phyloP scores from a whole-genome alignment of 1,140 invertebrate species.

The Drosophila chauvacae region DNA sequence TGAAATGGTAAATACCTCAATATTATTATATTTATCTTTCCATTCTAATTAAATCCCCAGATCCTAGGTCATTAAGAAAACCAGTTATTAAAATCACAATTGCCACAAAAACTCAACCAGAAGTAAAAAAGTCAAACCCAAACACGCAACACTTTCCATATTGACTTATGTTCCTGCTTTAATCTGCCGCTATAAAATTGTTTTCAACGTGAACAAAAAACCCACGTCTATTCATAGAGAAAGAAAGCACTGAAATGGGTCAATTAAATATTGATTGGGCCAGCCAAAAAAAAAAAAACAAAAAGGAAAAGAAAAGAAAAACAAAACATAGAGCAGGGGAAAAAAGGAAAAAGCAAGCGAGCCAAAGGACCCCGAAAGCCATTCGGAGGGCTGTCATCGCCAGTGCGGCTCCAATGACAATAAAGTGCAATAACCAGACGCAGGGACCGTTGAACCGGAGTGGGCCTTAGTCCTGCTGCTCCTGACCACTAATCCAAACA shows the following conservation, averaged over 20 bases:
- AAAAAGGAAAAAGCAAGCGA: constrained; percentile 30
- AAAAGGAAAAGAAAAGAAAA: background rate
- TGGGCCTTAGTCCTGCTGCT: constrained; percentile 21
- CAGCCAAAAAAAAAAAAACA: constrained; percentile 40
- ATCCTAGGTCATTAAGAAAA: background rate
- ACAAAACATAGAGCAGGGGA: constrained; percentile 15
- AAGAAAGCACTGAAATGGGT: constrained; percentile 61
- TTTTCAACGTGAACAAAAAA: constrained; percentile 36
- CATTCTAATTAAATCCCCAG: background rate
- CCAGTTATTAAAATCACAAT: constrained; percentile 5
- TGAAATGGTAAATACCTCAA: background rate
- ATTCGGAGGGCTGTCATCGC: constrained; percentile 49
- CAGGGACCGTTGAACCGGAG: constrained; percentile 49
- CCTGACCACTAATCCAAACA: constrained; percentile 80
- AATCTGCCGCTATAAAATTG: constrained; percentile 23
- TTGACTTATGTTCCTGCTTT: constrained; percentile 36
- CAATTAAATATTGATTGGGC: constrained; percentile 80
- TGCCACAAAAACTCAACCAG: background rate
- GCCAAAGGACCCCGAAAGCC: constrained; percentile 18
- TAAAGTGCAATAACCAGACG: constrained; percentile 76
- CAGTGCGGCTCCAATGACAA: constrained; percentile 47
- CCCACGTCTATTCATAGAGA: constrained; percentile 16
- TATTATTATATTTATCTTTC: too few relatives aligned
- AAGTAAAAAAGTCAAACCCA: background rate
- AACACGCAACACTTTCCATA: constrained; percentile 8